These are phyloP conservation scores for Pardalotus punctatus DNA, from an alignment of 2,113 vertebrate species.

Conservation along the genomic window DNA sequence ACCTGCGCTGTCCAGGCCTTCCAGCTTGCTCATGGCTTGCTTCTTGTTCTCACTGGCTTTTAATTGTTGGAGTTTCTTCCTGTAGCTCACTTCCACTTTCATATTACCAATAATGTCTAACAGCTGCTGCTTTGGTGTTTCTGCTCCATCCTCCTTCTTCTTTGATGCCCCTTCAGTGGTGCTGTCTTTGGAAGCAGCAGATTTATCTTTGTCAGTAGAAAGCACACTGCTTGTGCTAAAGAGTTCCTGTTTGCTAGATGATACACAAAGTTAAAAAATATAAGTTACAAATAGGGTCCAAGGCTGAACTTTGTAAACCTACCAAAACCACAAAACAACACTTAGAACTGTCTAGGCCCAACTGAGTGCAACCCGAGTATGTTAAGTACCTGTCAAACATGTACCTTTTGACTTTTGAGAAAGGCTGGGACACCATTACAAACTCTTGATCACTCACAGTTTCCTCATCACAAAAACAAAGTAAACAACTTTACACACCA, in stretches of 20 bases:
- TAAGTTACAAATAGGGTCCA: not conserved
- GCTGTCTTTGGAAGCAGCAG: not conserved
- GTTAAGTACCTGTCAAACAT: not conserved
- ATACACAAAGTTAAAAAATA: not conserved
- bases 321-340: not conserved
- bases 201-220: conserved; percentile 32
- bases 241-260: conserved; percentile 48
- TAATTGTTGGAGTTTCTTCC: conserved; percentile 60
- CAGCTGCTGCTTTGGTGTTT: conserved; percentile 74
- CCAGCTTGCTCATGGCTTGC: not conserved
- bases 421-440: not conserved
- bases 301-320: not conserved
- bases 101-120: conserved; percentile 81
- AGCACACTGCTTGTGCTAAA: conserved; percentile 37
- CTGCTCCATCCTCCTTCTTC: not conserved
- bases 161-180: not conserved
- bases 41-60: conserved; percentile 48
- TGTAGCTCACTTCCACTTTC: conserved; percentile 85
- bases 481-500: not conserved
- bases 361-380: not conserved
- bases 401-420: not conserved
- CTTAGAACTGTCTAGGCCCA: not conserved
- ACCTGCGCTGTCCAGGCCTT: conserved; percentile 33
- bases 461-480: not conserved
- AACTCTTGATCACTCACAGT: not conserved